phyloP scores from a whole-genome alignment of 2,888 invertebrate species.

The Dryobota labecula region DNA sequence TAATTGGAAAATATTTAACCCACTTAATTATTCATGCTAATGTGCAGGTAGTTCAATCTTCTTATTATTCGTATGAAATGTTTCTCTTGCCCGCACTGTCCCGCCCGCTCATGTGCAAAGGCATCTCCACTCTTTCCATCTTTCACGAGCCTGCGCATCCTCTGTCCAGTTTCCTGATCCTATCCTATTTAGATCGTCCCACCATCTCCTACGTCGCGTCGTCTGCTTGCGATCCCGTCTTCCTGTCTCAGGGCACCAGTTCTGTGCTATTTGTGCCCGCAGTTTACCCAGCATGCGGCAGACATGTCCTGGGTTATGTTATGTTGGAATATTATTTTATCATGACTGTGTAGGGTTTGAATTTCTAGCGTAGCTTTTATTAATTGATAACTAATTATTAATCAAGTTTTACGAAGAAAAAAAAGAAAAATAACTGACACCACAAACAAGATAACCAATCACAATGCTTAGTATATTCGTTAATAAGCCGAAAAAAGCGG shows the following conservation, averaged over 20 bases:
- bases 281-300: background rate
- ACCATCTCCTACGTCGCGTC: background rate
- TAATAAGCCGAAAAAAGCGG: background rate
- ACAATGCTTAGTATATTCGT: background rate
- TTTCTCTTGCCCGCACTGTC: background rate
- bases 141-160: background rate
- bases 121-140: background rate
- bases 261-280: background rate
- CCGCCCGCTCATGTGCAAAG: no score
- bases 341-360: background rate
- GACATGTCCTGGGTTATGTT: background rate
- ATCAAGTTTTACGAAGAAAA: background rate
- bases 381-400: background rate
- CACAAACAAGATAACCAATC: background rate
- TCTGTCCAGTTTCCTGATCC: background rate
- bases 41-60: background rate
- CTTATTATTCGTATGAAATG: background rate
- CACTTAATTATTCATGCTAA: background rate
- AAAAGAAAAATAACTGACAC: background rate
- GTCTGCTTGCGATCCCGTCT: background rate
- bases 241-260: background rate
- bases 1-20: background rate
- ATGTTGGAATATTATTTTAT: background rate
- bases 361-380: background rate
- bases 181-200: background rate